Evolutionary conservation across 2,113 vertebrate genomes (phyloP), one percentile per base, ranked within the genome.

Genomic region (Neopipo cinnamomea): DNA sequence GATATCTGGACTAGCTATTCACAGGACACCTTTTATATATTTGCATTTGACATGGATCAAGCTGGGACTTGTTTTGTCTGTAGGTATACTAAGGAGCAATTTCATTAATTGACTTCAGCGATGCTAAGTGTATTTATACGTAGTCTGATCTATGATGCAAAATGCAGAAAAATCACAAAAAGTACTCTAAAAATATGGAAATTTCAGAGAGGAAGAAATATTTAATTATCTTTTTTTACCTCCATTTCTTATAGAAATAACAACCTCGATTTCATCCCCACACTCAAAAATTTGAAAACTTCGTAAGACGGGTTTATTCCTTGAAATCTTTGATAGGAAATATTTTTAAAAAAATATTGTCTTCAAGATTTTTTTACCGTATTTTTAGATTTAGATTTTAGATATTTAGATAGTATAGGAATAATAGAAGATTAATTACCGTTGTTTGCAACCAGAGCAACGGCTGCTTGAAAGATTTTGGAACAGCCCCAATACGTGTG

Each of bases 391-490:
- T 61, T 70, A 56, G 12, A 62, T 89, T 84, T 91, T 81, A 67
- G 25, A 30, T 59, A 50, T 76, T 85, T 59, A 27, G 22, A 44
- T 86, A 61, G 46, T 53, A 39, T n/a, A 68, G 12, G 18, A 68
- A 56, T 56, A 73, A 73, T 41, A 82, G 35, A 82, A 93, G 83
- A 95, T 52, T 90, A 62, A 78, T 68, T 27, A 15, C 25, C 58
- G 33, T 70, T 95, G 80, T 72, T 88, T 92, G 84, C 83, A 89
- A 96, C 37, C 47, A 71, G 31, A 56, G 71, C 73, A 76, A 93
- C 86, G 96, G 89, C 84, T 95, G 66, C 65, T 90, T 75, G 85
- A 65, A 76, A 71, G 74, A 91, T 96, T 97, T 93, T 97, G 93
- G 88, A 94, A 96, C 53, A 97, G 55, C 80, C 95, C 25, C 56